Evolutionary conservation across 2,888 invertebrate genomes (phyloP).

Genomic region (Drosophila koepferae): DNA sequence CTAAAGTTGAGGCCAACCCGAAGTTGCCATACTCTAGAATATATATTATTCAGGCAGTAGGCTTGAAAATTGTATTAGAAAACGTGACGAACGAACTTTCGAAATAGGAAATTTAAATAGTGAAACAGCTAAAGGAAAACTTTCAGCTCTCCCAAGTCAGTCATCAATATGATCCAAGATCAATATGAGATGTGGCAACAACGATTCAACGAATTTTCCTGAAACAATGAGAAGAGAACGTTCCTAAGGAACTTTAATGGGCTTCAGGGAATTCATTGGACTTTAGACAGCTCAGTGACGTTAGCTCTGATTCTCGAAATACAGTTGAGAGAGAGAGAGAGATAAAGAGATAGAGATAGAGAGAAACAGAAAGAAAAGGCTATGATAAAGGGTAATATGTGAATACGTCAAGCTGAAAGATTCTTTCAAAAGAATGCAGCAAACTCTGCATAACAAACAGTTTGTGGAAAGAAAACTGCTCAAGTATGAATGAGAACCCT

Average conservation of each 20-base stretch:
- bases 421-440: neutral
- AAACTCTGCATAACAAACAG: neutral
- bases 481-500: too few relatives aligned
- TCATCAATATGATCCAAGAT: neutral
- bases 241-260: neutral
- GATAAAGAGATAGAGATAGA: neutral
- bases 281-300: neutral
- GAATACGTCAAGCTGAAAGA: neutral
- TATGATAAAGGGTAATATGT: neutral
- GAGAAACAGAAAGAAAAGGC: neutral
- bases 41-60: neutral
- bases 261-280: neutral
- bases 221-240: neutral
- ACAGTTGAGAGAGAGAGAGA: too few relatives aligned
- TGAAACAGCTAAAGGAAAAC: neutral
- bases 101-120: too few relatives aligned
- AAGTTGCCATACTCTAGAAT: neutral
- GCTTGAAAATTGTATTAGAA: neutral
- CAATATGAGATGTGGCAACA: neutral
- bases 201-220: neutral
- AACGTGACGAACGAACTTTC: neutral
- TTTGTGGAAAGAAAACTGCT: neutral
- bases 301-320: neutral
- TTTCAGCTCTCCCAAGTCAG: neutral
- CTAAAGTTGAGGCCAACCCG: neutral